phyloP scores from a whole-genome alignment of 2,113 vertebrate genomes.

The Addax nasomaculatus region DNA sequence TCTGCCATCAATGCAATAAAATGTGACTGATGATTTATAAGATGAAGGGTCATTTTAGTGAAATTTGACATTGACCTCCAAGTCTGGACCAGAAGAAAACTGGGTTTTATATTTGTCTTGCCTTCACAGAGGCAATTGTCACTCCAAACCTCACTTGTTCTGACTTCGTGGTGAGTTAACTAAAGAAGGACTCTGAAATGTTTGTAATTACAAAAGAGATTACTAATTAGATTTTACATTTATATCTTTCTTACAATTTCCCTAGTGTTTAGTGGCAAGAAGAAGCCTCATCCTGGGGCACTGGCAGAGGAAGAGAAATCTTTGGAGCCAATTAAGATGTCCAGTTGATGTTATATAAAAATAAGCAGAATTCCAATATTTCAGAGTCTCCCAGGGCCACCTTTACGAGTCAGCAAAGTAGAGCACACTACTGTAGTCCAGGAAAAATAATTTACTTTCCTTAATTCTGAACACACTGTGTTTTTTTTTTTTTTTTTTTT shows the following conservation, averaged over 20 bases:
- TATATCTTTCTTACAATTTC: conserved; percentile 44
- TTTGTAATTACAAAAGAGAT: conserved; percentile 64
- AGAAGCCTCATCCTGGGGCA: background rate
- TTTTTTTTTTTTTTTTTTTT: conserved; percentile 37
- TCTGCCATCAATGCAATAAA: background rate
- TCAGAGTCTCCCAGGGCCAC: background rate
- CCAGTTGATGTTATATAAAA: conserved; percentile 12
- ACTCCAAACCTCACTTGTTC: background rate
- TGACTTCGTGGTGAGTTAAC: background rate
- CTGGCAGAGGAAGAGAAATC: background rate
- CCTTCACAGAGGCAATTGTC: background rate
- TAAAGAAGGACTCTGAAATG: background rate
- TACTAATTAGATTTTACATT: conserved; percentile 61
- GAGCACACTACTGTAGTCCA: background rate
- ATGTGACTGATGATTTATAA: background rate
- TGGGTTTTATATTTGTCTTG: background rate
- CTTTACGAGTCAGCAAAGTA: background rate
- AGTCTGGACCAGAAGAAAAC: background rate
- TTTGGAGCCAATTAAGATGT: background rate
- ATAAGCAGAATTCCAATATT: background rate
- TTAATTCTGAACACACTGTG: conserved; percentile 30
- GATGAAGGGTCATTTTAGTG: background rate
- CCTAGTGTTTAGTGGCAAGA: conserved; percentile 59
- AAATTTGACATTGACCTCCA: background rate
- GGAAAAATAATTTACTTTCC: conserved; percentile 12